Base-by-base conservation (phyloP, 2,888 invertebrate genomes). In the Volucella zonaria region DNA sequence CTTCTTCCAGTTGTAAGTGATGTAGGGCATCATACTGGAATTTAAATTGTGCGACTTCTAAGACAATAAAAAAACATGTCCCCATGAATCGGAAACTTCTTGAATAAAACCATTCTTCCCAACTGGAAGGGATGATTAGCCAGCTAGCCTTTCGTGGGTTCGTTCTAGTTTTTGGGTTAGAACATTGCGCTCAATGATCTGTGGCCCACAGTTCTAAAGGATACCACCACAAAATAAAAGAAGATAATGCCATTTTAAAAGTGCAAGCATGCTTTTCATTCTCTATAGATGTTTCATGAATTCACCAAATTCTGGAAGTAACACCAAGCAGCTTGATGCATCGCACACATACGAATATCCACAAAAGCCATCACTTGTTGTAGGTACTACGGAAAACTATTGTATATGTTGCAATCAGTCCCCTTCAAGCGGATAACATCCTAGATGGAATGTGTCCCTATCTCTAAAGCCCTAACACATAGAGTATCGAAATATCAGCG, bases 401-500 rank as follows among this genome's bases (percentile, higher is more conserved):
- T n/a, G n/a, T n/a, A 6, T 70, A 14, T n/a, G 15, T 9, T 1
- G 8, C 45, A 56, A 47, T 45, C 43, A 31, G 51, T 38, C 45
- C 45, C 54, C 47, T n/a, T 38, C 10, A 18, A 58, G 42, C 47
- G 51, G 58, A 75, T 59, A 75, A 58, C 75, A 67, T 43, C 43
- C 62, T 38, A 31, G 31, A 31, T 31, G 31, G 43, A 40, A 38
- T 67, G 23, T 62, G 23, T 49, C 54, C 54, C 18, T 62, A 61
- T 68, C 67, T 47, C 47, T 68, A 61, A 67, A 77, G 47, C 68
- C 54, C 45, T 61, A 61, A 47, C 49, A 23, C n/a, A 49, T 15
- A 51, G 15, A 51, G 10, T 51, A 51, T 8, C 4, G 14, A 51
- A 14, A 14, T 31, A 31, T 51, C 10, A 15, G n/a, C n/a, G 9